Percentiles rank a stretch among this genome's conserved stretches.
Conservation (phyloP, 2,888 invertebrate genomes). For the Tachina lurida region DNA sequence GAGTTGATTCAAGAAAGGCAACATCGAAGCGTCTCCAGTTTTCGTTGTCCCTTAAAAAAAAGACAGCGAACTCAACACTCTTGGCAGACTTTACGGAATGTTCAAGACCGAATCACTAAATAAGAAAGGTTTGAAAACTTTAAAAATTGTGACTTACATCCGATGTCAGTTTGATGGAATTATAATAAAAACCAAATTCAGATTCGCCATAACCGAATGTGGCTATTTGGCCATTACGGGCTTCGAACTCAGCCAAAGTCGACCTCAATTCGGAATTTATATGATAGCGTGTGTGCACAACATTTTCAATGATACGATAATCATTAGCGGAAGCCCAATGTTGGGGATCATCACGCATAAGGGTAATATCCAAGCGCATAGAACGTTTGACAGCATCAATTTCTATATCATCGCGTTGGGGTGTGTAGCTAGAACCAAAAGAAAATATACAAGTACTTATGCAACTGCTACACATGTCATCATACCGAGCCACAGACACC, state of each 20-base stretch:
- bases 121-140: no score
- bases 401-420: conserved; percentile 79
- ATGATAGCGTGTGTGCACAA: conserved; percentile 87
- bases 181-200: conserved; percentile 86
- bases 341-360: conserved; percentile 91
- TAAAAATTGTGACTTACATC: conserved; percentile 84
- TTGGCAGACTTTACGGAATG: no score
- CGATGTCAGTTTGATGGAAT: conserved; percentile 89
- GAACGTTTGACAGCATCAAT: conserved; percentile 83
- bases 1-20: no score
- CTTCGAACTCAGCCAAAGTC: conserved; percentile 88
- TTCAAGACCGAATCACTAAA: no score
- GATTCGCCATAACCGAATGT: conserved; percentile 88
- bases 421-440: conserved; percentile 74
- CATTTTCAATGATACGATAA: conserved; percentile 88
- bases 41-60: no score
- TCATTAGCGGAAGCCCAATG: conserved; percentile 94
- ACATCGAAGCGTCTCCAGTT: no score
- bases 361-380: conserved; percentile 88
- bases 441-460: background rate
- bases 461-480: no score
- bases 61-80: no score
- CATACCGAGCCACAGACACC: no score
- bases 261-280: conserved; percentile 86
- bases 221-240: conserved; percentile 86